These are phyloP conservation scores for Furnarius figulus DNA, from an alignment of 2,113 vertebrate species.

Conservation along the genomic window DNA sequence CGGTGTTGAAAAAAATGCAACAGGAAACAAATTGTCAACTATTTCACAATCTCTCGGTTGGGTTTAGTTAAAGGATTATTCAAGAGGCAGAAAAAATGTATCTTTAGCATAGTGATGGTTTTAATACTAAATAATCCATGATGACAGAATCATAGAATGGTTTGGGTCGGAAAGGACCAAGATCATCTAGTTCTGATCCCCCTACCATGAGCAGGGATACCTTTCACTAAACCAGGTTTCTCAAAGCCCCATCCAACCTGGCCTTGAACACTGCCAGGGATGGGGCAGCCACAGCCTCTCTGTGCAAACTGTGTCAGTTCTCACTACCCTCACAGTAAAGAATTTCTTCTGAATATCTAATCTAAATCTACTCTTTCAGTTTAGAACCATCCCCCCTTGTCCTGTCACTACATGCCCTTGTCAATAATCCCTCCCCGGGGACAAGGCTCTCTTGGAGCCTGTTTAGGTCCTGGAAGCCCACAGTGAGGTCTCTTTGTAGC, in stretches of 20 bases:
- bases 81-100: background rate
- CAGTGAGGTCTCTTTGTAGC: background rate
- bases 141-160: background rate
- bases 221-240: background rate
- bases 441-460: fast-evolving
- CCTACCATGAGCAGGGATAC: background rate
- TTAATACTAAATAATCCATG: background rate
- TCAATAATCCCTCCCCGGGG: background rate
- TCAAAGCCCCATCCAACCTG: background rate
- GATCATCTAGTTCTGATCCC: background rate
- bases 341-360: background rate
- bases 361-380: background rate
- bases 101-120: background rate
- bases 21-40: background rate
- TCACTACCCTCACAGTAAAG: background rate
- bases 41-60: background rate
- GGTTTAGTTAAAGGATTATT: background rate
- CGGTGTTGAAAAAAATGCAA: background rate
- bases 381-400: background rate
- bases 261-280: background rate
- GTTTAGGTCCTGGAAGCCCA: background rate
- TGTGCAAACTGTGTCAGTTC: background rate
- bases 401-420: background rate
- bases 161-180: background rate
- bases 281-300: background rate